Evolutionary conservation across 2,797 vertebrate genomes (phyloP).

Genomic region (Ispidina lecontei): DNA sequence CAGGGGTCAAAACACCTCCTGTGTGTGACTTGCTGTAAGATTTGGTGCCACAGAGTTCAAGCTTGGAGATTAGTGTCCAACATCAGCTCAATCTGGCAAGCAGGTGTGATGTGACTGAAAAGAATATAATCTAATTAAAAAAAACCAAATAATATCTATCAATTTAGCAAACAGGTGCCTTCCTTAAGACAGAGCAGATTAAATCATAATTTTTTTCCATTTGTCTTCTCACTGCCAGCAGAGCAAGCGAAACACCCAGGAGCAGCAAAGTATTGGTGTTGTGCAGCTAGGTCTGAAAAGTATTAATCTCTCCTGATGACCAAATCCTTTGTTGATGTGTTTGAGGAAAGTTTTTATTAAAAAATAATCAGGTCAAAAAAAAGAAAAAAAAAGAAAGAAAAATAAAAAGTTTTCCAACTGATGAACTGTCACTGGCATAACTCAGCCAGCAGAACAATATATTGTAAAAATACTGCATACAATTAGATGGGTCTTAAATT

Average conservation of each 20-base stretch:
- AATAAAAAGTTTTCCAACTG: neutral
- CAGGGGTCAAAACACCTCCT: neutral
- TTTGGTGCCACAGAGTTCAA: neutral
- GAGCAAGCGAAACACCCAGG: neutral
- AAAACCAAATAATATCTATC: too few relatives aligned
- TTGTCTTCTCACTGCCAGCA: neutral
- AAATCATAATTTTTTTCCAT: neutral
- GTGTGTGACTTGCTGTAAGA: neutral
- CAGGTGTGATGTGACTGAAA: neutral
- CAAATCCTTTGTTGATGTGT: neutral
- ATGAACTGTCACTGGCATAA: neutral
- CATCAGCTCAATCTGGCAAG: neutral
- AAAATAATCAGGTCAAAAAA: neutral
- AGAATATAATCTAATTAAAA: too few relatives aligned
- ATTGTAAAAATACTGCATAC: slow-evolving; percentile 11
- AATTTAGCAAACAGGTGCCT: neutral
- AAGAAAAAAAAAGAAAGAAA: neutral
- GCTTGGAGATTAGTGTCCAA: neutral
- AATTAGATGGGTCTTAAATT: slow-evolving; percentile 12
- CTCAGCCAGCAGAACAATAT: slow-evolving; percentile 31
- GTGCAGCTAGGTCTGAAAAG: neutral
- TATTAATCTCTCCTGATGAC: neutral
- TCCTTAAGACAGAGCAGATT: neutral
- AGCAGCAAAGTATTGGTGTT: neutral
- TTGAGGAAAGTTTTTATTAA: neutral